These are phyloP conservation scores for Acanthosepion lycidas DNA, from an alignment of 2,888 invertebrate species.

Conservation along the genomic window DNA sequence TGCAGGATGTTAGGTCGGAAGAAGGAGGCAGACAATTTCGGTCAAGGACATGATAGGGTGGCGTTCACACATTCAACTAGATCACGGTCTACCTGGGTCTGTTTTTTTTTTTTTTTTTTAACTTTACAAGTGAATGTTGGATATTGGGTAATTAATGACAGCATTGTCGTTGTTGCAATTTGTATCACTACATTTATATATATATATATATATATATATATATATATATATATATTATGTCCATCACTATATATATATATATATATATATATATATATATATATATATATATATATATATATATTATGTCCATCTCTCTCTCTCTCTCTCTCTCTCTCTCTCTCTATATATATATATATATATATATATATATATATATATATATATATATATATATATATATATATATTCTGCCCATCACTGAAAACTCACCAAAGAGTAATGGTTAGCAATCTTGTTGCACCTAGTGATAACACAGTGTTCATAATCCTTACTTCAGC, in stretches of 20 bases:
- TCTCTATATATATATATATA: not conserved
- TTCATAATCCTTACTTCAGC: no score
- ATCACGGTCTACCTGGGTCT: not conserved
- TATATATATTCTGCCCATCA: not conserved
- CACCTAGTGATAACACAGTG: no score
- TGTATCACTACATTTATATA: not conserved
- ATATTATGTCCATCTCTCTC: no score
- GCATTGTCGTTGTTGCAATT: not conserved
- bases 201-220: slow-evolving; percentile 46
- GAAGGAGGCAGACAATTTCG: not conserved
- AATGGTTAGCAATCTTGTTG: no score
- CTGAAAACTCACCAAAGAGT: no score
- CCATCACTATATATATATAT: no score
- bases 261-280: not conserved
- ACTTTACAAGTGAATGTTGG: not conserved
- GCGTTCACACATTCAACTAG: not conserved
- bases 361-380: not conserved
- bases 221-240: slow-evolving; percentile 45
- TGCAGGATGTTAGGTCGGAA: not conserved
- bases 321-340: no score
- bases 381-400: not conserved
- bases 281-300: not conserved
- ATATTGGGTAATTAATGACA: not conserved
- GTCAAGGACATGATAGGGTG: not conserved
- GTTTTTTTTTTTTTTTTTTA: not conserved